Conservation (phyloP, 2,797 vertebrate genomes). For the Acanthopagrus latus region DNA sequence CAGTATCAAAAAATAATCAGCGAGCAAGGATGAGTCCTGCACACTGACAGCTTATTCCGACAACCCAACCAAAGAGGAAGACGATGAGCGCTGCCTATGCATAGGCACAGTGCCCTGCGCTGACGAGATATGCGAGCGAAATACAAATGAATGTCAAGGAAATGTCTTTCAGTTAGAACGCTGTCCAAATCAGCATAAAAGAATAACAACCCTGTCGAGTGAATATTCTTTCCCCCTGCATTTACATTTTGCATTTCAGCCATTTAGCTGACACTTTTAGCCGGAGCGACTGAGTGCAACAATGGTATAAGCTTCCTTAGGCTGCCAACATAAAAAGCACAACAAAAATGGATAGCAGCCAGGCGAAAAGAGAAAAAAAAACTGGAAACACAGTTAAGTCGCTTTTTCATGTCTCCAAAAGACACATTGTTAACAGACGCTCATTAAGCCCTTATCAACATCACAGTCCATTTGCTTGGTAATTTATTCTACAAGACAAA, state of each 20-base stretch:
- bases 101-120: conserved; percentile 28
- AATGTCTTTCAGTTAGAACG: conserved; percentile 40
- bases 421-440: conserved; percentile 44
- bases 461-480: conserved; percentile 37
- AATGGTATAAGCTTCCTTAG: conserved; percentile 57
- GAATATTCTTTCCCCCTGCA: conserved; percentile 40
- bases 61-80: conserved; percentile 7
- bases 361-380: conserved; percentile 19
- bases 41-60: conserved; percentile 9
- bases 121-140: conserved; percentile 34
- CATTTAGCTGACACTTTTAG: conserved; percentile 65
- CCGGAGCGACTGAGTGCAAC: conserved; percentile 50
- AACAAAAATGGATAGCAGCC: conserved; percentile 60
- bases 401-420: conserved; percentile 35
- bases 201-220: conserved; percentile 50
- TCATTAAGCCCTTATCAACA: conserved; percentile 57
- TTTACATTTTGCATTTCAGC: conserved; percentile 71
- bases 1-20: conserved; percentile 39
- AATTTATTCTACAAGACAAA: conserved; percentile 37
- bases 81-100: conserved; percentile 54
- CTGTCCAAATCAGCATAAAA: conserved; percentile 63
- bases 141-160: conserved; percentile 60
- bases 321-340: conserved; percentile 52
- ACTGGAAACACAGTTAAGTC: conserved; percentile 39
- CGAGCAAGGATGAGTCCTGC: conserved; percentile 14